Base-by-base conservation (phyloP, 2,888 invertebrate species). In the Oxystoma pomonae region DNA sequence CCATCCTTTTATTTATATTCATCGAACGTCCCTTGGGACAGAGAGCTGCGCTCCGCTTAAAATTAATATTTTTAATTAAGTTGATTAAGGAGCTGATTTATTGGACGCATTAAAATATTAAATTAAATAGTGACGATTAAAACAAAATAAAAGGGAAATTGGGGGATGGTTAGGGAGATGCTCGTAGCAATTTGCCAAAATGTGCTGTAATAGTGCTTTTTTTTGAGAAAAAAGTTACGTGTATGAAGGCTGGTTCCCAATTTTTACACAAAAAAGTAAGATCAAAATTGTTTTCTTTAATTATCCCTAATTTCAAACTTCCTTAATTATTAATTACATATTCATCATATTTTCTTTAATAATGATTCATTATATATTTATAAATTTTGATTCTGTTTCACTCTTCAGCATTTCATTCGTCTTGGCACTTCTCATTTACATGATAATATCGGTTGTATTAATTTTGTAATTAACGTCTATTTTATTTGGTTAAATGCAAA, bases 91-190 rank as follows among this genome's bases (percentile, higher is more conserved):
- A 74, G 76, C 75, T 78, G 78, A 79, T 79, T 79, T 78, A 79
- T 79, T 75, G 76, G 75, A 73, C 68, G 71, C 74, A 77, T 77
- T 78, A 78, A 80, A 80, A 80, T 79, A 80, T 78, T 77, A 78
- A 79, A 80, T 79, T 77, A 77, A 79, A 79, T 77, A 76, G n/a
- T n/a, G n/a, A n/a, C n/a, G n/a, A n/a, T 77, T 72, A 76, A 73
- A 74, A 75, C 76, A 78, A 69, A 76, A 76, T 76, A 74, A 74
- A 70, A 72, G 68, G 64, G 62, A 56, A 61, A 53, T 9, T 5
- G n/a, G 53, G 7, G 7, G n/a, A 53, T 53, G 53, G 53, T 35
- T 9, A 19, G 53, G 3, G 53, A n/a, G 53, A 16, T n/a, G n/a
- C n/a, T n/a, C n/a, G n/a, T n/a, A n/a, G n/a, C n/a, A n/a, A n/a